phyloP scores from a whole-genome alignment of 2,888 invertebrate genomes.

The Mimumesa dahlbomi region DNA sequence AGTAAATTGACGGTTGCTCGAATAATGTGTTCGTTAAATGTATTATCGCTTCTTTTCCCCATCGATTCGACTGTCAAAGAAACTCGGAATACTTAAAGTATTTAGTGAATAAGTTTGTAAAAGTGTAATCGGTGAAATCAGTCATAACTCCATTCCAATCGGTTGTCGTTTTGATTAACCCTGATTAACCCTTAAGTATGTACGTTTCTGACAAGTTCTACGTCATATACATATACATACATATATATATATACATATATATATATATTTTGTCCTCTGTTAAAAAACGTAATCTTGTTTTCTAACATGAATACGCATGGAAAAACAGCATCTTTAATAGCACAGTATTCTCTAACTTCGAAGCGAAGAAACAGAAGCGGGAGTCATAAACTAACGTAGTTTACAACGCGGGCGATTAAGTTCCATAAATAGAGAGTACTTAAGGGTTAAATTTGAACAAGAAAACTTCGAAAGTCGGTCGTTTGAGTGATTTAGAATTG shows the following conservation, averaged over 20 bases:
- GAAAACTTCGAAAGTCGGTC: conserved; percentile 2
- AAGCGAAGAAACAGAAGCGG: too few relatives aligned
- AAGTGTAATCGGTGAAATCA: neutral
- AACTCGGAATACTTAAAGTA: conserved; percentile 2
- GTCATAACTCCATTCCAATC: neutral
- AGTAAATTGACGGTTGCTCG: too few relatives aligned
- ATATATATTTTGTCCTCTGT: too few relatives aligned
- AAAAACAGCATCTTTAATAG: too few relatives aligned
- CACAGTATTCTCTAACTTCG: too few relatives aligned
- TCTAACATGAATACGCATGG: too few relatives aligned
- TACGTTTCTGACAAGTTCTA: neutral
- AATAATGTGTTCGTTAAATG: conserved; percentile 7
- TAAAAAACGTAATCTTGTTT: too few relatives aligned
- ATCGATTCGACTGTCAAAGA: conserved; percentile 13
- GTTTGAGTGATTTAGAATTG: too few relatives aligned
- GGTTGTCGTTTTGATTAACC: neutral
- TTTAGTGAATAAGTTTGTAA: conserved; percentile 12
- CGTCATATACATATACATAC: too few relatives aligned
- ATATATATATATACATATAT: too few relatives aligned
- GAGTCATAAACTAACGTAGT: too few relatives aligned
- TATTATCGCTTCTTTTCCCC: conserved; percentile 9
- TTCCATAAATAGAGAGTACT: conserved; percentile 26
- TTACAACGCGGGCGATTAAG: too few relatives aligned
- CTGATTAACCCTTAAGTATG: conserved; percentile 3
- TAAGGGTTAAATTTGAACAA: conserved; percentile 20